phyloP scores from a whole-genome alignment of 2,797 vertebrate species.

The Channa striata region DNA sequence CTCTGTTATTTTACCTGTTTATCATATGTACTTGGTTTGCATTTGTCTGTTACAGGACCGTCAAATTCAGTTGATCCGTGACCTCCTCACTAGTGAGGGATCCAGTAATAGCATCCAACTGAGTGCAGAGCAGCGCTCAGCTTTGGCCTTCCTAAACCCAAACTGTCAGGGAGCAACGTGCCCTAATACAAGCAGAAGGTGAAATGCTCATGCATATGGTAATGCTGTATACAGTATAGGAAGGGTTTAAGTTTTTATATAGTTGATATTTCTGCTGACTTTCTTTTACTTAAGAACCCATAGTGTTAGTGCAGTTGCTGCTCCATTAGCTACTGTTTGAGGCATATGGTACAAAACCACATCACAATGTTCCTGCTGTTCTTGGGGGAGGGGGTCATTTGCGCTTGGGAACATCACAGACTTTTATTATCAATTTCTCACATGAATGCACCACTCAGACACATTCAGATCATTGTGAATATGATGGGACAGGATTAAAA shows the following conservation, averaged over 20 bases:
- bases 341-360: neutral
- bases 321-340: neutral
- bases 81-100: slow-evolving; percentile 93
- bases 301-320: neutral
- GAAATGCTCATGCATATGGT: slow-evolving; percentile 11
- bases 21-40: neutral
- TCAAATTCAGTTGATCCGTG: slow-evolving; percentile 95
- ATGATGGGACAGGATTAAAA: no score
- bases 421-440: neutral
- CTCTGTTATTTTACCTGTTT: neutral
- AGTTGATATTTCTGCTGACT: neutral
- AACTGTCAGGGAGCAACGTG: slow-evolving; percentile 82
- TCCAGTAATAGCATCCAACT: slow-evolving; percentile 94
- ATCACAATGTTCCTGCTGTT: neutral
- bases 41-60: slow-evolving; percentile 85
- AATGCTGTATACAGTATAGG: neutral
- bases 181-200: slow-evolving; percentile 90
- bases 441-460: neutral
- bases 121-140: slow-evolving; percentile 95
- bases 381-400: slow-evolving; percentile 1
- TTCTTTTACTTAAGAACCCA: neutral
- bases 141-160: slow-evolving; percentile 93
- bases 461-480: neutral
- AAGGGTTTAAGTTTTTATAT: neutral
- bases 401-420: slow-evolving; percentile 5